Percentiles rank a stretch among this genome's conserved stretches.
These are phyloP conservation scores for Crypturellus undulatus DNA, from an alignment of 2,113 vertebrate species.

Conservation along the genomic window DNA sequence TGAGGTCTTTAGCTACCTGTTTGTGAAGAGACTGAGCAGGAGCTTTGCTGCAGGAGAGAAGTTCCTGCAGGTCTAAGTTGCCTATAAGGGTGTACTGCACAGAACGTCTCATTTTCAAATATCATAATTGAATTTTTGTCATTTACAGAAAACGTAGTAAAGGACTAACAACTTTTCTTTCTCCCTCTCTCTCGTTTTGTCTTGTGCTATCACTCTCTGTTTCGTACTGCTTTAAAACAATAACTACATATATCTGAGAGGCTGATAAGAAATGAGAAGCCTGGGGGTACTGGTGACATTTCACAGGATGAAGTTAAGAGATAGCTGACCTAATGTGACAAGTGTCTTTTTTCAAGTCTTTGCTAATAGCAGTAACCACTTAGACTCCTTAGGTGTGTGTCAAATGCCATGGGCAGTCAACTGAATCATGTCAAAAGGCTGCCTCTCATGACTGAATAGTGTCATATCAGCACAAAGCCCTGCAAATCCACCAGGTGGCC, in stretches of 20 bases:
- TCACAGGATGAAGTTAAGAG: constrained; percentile 75
- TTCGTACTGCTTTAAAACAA: constrained; percentile 54
- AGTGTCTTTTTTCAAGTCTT: constrained; percentile 75
- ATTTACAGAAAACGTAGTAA: neutral
- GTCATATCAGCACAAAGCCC: constrained; percentile 70
- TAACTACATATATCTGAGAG: constrained; percentile 50
- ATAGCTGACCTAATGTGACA: constrained; percentile 72
- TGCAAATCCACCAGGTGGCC: constrained; percentile 68
- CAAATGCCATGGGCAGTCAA: constrained; percentile 67
- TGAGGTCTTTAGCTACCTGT: neutral
- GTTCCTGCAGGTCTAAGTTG: neutral
- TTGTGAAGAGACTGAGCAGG: neutral
- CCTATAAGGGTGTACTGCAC: neutral
- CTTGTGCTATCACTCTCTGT: neutral
- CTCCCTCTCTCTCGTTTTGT: neutral
- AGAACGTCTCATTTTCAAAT: neutral
- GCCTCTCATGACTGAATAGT: constrained; percentile 52
- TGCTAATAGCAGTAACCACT: constrained; percentile 75
- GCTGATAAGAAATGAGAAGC: constrained; percentile 61
- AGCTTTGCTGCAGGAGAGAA: neutral
- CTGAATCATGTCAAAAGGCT: constrained; percentile 63
- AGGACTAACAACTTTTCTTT: neutral
- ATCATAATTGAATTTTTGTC: neutral
- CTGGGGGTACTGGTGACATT: constrained; percentile 69
- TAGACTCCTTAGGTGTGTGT: constrained; percentile 67